A percentile compares a stretch with the other conserved stretches of the same genome.
These are phyloP conservation scores for Pinna nobilis DNA, from an alignment of 1,140 invertebrate genomes.

Conservation along the genomic window DNA sequence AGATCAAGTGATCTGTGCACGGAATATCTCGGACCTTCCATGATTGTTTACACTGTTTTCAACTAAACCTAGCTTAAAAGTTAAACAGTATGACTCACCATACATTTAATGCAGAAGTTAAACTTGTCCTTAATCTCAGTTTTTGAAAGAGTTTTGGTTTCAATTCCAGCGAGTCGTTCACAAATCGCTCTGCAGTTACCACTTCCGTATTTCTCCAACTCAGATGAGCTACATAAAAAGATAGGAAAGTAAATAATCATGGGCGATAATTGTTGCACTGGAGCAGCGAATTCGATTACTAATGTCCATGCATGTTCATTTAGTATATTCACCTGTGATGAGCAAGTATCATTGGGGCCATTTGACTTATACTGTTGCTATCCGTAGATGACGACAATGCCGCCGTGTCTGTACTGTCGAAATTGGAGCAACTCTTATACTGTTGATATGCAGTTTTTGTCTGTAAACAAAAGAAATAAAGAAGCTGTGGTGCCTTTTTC, in stretches of 20 bases:
- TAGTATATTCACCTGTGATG: constrained; percentile 15
- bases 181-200: constrained; percentile 27
- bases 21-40: no score
- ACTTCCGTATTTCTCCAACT: constrained; percentile 35
- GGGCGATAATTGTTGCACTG: no score
- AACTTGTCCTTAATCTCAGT: constrained; percentile 34
- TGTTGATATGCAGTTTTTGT: constrained; percentile 5
- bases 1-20: no score
- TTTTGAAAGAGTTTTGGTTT: constrained; percentile 26
- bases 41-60: no score
- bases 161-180: constrained; percentile 14
- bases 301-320: no score
- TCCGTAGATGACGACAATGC: constrained; percentile 15
- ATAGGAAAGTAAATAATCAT: no score
- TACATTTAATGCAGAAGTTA: constrained; percentile 25
- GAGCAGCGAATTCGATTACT: no score
- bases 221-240: constrained; percentile 23
- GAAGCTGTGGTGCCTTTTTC: no score
- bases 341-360: constrained; percentile 17
- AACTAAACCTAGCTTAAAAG: no score
- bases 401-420: constrained; percentile 25
- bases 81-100: background rate
- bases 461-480: constrained; percentile 17
- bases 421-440: constrained; percentile 24
- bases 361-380: constrained; percentile 25